These are phyloP conservation scores for Xiphophorus hellerii DNA, from an alignment of 2,113 vertebrate genomes.

Conservation along the genomic window DNA sequence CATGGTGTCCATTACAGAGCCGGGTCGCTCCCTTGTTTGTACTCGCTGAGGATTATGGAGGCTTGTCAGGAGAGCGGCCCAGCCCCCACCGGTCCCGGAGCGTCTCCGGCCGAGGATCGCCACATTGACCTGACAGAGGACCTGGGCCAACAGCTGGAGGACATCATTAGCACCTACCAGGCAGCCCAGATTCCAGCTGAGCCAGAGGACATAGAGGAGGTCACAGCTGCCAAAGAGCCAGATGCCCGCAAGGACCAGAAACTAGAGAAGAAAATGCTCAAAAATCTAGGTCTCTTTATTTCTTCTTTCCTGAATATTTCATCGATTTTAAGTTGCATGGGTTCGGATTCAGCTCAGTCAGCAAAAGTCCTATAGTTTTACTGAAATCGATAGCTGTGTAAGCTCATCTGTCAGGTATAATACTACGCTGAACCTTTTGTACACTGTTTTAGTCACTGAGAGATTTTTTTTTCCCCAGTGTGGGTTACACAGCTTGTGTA, in stretches of 20 bases:
- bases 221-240: conserved; percentile 75
- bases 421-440: conserved; percentile 1
- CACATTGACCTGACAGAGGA: conserved; percentile 85
- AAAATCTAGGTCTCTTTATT: conserved; percentile 75
- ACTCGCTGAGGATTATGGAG: conserved; percentile 82
- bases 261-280: conserved; percentile 94
- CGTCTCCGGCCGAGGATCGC: conserved; percentile 23
- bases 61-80: conserved; percentile 51
- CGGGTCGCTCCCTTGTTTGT: conserved; percentile 9
- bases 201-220: conserved; percentile 79
- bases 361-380: conserved; percentile 41
- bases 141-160: conserved; percentile 89
- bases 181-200: conserved; percentile 66
- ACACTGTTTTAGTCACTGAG: not conserved
- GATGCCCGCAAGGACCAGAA: conserved; percentile 87
- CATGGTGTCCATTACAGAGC: conserved; percentile 2
- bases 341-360: conserved; percentile 56
- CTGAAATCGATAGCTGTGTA: conserved; percentile 47
- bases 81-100: conserved; percentile 35
- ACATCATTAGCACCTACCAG: conserved; percentile 92
- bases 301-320: conserved; percentile 7
- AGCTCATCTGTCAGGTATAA: conserved; percentile 38
- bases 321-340: conserved; percentile 39
- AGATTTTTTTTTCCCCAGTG: conserved; percentile 8
- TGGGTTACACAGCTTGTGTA: not conserved